Percentiles rank a stretch among this genome's conserved stretches.
phyloP scores from a whole-genome alignment of 1,140 invertebrate species.

The Solen grandis region DNA sequence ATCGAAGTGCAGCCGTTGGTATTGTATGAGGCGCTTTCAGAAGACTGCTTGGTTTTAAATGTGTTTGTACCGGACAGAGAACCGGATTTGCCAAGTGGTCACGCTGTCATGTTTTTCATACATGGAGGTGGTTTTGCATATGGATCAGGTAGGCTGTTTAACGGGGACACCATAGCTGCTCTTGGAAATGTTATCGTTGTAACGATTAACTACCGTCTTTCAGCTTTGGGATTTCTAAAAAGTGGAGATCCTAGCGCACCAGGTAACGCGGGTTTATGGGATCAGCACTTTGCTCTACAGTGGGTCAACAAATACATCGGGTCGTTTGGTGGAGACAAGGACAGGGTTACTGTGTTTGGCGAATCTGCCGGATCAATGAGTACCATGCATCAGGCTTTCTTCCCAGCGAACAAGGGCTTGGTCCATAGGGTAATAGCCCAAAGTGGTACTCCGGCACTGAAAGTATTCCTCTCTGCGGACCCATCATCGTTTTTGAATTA shows the following conservation, averaged over 20 bases:
- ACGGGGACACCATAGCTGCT: conserved; percentile 88
- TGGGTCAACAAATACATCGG: conserved; percentile 91
- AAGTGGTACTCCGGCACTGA: conserved; percentile 33
- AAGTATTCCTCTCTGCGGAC: too few species aligned
- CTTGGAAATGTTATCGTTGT: conserved; percentile 91
- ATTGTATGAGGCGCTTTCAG: conserved; percentile 73
- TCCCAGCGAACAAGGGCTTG: conserved; percentile 22
- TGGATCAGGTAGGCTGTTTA: conserved; percentile 95
- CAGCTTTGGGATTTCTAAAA: conserved; percentile 90
- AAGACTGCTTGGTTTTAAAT: conserved; percentile 97
- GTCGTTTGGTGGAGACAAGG: conserved; percentile 94
- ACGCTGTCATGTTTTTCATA: conserved; percentile 94
- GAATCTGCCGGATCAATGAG: conserved; percentile 96
- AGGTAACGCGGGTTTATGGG: conserved; percentile 81
- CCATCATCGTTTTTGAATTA: conserved; percentile 1
- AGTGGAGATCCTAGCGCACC: conserved; percentile 30
- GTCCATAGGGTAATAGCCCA: conserved; percentile 49
- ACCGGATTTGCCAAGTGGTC: conserved; percentile 85
- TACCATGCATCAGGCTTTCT: conserved; percentile 88
- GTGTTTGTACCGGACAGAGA: conserved; percentile 88
- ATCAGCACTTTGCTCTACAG: conserved; percentile 91
- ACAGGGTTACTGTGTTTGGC: conserved; percentile 96
- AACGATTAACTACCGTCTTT: conserved; percentile 87
- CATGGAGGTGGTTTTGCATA: conserved; percentile 96
- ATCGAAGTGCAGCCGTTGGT: neutral